A percentile compares a stretch with the other conserved stretches of the same genome.
phyloP scores from a whole-genome alignment of 2,888 invertebrate species.

The Agrilus cyanescens region DNA sequence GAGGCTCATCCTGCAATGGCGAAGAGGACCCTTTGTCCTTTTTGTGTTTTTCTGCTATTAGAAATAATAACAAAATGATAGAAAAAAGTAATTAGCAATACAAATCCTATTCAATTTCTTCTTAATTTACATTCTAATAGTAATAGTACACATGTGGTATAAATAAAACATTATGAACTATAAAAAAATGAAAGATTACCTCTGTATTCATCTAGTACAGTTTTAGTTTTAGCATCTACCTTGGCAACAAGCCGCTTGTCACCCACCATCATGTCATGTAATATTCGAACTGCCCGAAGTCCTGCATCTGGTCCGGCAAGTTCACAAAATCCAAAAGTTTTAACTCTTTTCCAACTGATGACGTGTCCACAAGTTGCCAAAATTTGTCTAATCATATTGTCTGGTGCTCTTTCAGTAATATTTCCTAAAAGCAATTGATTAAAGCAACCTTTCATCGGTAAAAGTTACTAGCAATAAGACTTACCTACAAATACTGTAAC shows the following conservation, averaged over 20 bases:
- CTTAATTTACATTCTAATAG: background rate
- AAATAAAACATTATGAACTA: background rate
- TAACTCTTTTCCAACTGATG: slow-evolving; percentile 93
- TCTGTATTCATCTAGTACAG: slow-evolving; percentile 86
- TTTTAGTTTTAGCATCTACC: slow-evolving; percentile 95
- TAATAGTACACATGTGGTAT: background rate
- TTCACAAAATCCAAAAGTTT: slow-evolving; percentile 97
- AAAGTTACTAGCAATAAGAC: slow-evolving; percentile 10
- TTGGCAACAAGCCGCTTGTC: slow-evolving; percentile 91
- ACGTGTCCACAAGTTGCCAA: slow-evolving; percentile 89
- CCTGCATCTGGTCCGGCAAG: slow-evolving; percentile 93
- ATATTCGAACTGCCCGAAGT: slow-evolving; percentile 78
- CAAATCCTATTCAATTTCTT: slow-evolving; percentile 4
- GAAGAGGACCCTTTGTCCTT: slow-evolving; percentile 45
- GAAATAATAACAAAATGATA: slow-evolving; percentile 3
- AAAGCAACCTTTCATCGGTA: background rate
- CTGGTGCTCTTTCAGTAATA: slow-evolving; percentile 89
- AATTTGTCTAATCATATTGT: slow-evolving; percentile 87
- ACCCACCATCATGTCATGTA: slow-evolving; percentile 86
- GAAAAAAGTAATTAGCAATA: background rate
- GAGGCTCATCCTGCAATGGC: slow-evolving; percentile 44
- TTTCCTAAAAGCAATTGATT: slow-evolving; percentile 43
- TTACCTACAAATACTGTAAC: slow-evolving; percentile 94
- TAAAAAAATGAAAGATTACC: slow-evolving; percentile 35
- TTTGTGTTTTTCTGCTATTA: slow-evolving; percentile 40